Evolutionary conservation across 2,113 vertebrate genomes (phyloP).

Genomic region (Heterotis niloticus): DNA sequence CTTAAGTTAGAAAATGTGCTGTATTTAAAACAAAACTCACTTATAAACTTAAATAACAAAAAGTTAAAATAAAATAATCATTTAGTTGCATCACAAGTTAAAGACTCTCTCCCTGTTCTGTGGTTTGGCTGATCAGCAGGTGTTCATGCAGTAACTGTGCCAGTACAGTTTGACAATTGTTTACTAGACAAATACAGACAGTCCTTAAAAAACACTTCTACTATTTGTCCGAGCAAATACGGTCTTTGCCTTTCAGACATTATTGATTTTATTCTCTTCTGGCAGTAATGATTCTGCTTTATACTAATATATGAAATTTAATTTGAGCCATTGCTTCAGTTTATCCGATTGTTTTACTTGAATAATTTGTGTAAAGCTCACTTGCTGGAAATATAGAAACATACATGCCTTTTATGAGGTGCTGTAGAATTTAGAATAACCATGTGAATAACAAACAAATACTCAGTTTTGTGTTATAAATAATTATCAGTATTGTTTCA

Average conservation of each 20-base stretch:
- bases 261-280: slow-evolving; percentile 41
- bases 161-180: slow-evolving; percentile 53
- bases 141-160: slow-evolving; percentile 37
- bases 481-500: no score
- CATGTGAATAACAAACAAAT: no score
- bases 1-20: no score
- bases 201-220: slow-evolving; percentile 65
- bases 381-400: not conserved
- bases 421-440: not conserved
- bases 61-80: slow-evolving; percentile 12
- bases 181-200: slow-evolving; percentile 65
- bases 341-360: not conserved
- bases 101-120: not conserved
- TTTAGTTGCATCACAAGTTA: not conserved
- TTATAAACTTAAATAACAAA: no score
- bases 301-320: not conserved
- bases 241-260: slow-evolving; percentile 62
- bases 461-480: no score
- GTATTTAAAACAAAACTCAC: no score
- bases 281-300: not conserved
- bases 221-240: slow-evolving; percentile 66
- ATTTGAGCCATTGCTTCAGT: not conserved
- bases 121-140: slow-evolving; percentile 2
- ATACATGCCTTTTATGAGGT: not conserved
- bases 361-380: not conserved